Evolutionary conservation across 2,888 invertebrate genomes (phyloP), one percentile per base, ranked within the genome.

Genomic region (Podotricha telesiphe): DNA sequence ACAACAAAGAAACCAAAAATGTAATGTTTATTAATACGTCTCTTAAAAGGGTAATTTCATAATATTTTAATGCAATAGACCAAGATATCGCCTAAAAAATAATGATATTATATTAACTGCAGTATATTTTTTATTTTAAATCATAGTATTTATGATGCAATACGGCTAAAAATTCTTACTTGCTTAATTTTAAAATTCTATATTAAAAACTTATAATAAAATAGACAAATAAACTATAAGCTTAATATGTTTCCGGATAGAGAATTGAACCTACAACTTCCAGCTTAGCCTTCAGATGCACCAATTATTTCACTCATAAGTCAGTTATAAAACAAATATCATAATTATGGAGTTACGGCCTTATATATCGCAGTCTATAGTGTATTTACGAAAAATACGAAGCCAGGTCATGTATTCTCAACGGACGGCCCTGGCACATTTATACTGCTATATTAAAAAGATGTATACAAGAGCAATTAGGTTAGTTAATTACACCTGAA

Each of bases 1-100:
- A 65, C 56, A 65, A 56, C 56, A 65, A 65, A 65, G 56, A 34
- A 34, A 34, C 47, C 47, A 56, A 65, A 65, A 65, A 37, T 48
- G 19, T 56, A 65, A 15, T 48, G 20, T 65, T 65, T 56, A 56
- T 58, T 65, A 20, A 48, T 47, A 34, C 28, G 40, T n/a, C 53
- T 17, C 7, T 45, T 64, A 64, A 55, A 64, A 45, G n/a, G 20
- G 22, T 22, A 28, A 40, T 40, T 42, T 19, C 15, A 19, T 42
- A 8, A 1, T 22, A 13, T 42, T 45, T 59, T 11, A 13, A 42
- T 22, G 13, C n/a, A 42, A 6, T n/a, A 2, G 42, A 13, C 42
- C 13, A 3, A 20, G 4, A 48, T 48, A 47, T 47, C 19, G 17
- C 17, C 19, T 17, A 47, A 4, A 47, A 8, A 17, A 47, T 47